Conservation (phyloP, 2,888 invertebrate species). For the Lasioglossum vierecki region DNA sequence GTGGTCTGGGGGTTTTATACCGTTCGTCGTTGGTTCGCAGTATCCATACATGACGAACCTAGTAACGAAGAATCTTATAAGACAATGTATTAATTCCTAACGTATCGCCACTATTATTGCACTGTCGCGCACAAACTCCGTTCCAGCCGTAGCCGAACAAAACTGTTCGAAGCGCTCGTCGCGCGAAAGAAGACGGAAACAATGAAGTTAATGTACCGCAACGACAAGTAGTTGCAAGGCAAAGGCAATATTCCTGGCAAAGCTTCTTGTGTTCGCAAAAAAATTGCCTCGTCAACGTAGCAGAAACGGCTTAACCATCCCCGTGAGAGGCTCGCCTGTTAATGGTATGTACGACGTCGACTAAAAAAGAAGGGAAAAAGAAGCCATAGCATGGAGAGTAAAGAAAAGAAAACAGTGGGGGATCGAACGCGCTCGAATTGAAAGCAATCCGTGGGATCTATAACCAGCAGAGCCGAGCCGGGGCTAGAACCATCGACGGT, state of each 20-base stretch:
- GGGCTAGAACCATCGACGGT: neutral
- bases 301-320: neutral
- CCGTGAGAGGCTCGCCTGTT: neutral
- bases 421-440: slow-evolving; percentile 13
- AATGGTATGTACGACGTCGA: slow-evolving; percentile 7
- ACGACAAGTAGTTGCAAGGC: neutral
- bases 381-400: neutral
- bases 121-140: neutral
- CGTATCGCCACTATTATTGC: neutral
- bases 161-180: neutral
- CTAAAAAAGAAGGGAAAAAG: neutral
- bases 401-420: neutral
- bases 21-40: too few species aligned
- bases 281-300: slow-evolving; percentile 7
- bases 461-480: neutral
- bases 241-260: slow-evolving; percentile 13
- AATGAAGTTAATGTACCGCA: slow-evolving; percentile 5
- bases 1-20: too few species aligned
- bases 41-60: too few species aligned
- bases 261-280: slow-evolving; percentile 10
- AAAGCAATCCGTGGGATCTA: slow-evolving; percentile 2
- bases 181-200: neutral
- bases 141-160: neutral
- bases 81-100: neutral
- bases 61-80: neutral